Percentiles rank a stretch among this genome's conserved stretches.
Conservation (phyloP, 37 sponge, comb jelly and placozoan genomes). For the Chondrilla cf. caribensis region DNA sequence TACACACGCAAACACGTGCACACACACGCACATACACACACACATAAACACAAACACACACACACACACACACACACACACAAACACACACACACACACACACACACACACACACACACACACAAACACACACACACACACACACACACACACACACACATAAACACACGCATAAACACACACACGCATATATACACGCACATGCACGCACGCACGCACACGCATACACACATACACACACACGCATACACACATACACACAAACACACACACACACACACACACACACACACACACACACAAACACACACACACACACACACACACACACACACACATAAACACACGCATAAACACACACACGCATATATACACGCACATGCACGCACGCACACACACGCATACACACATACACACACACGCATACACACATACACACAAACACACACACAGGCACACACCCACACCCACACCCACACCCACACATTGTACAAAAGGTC, state of each 20-base stretch:
- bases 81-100: background rate
- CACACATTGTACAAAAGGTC: no score
- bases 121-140: conserved; percentile 18
- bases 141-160: conserved; percentile 21
- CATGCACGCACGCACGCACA: conserved; percentile 3
- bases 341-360: no score
- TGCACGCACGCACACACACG: no score
- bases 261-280: background rate
- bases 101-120: conserved; percentile 21
- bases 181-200: conserved; percentile 4
- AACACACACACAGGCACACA: no score
- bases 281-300: background rate
- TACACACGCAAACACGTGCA: background rate
- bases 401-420: no score
- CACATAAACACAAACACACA: background rate
- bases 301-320: no score
- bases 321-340: no score
- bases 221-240: background rate
- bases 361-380: no score
- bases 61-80: background rate
- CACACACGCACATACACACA: background rate
- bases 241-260: background rate
- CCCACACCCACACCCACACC: no score
- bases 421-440: no score
- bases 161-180: background rate